Base-by-base conservation (phyloP, 2,888 invertebrate genomes). In the Drosophila bunnanda region DNA sequence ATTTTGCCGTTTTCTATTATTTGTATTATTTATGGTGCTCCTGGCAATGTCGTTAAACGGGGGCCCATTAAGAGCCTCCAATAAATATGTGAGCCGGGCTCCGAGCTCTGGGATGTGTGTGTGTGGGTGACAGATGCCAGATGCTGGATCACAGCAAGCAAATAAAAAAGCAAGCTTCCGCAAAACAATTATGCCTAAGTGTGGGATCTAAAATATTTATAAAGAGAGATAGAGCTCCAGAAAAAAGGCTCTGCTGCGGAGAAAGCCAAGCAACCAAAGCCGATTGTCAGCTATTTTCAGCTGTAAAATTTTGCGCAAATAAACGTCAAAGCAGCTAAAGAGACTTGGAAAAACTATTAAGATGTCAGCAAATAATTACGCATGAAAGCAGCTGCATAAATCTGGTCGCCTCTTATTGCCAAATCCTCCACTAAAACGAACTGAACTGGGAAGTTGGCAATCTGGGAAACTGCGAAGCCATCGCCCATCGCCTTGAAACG, bases 361-460 rank as follows among this genome's bases (percentile, higher is more conserved):
- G 75, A 78, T 76, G 85, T 86, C 85, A 87, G 81, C 85, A 86
- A 87, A 86, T 87, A 87, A 86, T 85, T 86, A 87, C 75, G 78
- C 79, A 76, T 82, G 65, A 70, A 48, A 70, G 75, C 67, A 75
- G 69, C 54, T 78, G 78, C 75, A 87, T 85, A 84, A 82, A 87
- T 87, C 84, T 78, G 76, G 68, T 70, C 66, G 73, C 68, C 53
- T 73, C 77, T 77, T 75, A 78, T 75, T 75, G 80, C 80, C 76
- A 86, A 86, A 85, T 86, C 87, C 84, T 55, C 70, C 77, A 81
- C 76, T 80, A 84, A 84, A 82, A 72, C 62, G 84, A 77, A 78
- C 69, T 76, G 69, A 74, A 72, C 58, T 60, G 78, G 48, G 48
- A 17, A 30, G 54, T 54, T 28, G 46, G 46, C n/a, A 46, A 46